Conservation (phyloP, 2,888 invertebrate genomes). For the Siphlonurus alternatus region DNA sequence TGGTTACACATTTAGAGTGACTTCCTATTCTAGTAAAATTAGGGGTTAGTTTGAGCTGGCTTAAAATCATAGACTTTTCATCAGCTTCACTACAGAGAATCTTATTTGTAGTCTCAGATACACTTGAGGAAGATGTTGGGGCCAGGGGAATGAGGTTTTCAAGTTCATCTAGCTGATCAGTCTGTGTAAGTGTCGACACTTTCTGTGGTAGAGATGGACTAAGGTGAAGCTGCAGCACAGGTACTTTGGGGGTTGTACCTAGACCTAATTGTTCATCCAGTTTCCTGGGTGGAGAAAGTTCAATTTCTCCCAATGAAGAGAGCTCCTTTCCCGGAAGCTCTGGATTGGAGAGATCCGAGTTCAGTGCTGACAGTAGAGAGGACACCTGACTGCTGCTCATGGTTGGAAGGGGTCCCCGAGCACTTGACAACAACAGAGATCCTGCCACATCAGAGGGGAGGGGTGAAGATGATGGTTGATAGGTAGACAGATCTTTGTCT, state of each 20-base stretch:
- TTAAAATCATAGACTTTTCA: neutral
- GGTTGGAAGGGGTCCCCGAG: slow-evolving; percentile 12
- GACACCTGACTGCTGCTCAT: slow-evolving; percentile 16
- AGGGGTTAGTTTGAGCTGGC: neutral
- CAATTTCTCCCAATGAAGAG: neutral
- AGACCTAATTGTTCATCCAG: neutral
- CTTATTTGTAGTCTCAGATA: neutral
- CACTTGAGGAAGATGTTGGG: neutral
- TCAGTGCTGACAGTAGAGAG: slow-evolving; percentile 14
- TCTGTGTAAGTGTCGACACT: slow-evolving; percentile 11
- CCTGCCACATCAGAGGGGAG: slow-evolving; percentile 6
- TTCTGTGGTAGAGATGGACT: slow-evolving; percentile 7
- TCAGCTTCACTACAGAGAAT: neutral
- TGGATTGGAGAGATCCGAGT: neutral
- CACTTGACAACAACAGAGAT: slow-evolving; percentile 7
- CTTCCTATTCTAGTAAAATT: neutral
- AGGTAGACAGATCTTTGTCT: slow-evolving; percentile 2
- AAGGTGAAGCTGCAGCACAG: neutral
- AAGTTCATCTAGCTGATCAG: slow-evolving; percentile 9
- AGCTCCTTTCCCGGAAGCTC: neutral
- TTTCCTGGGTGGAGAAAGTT: slow-evolving; percentile 1
- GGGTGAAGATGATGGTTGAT: slow-evolving; percentile 1
- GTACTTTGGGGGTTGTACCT: neutral
- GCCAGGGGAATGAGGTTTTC: neutral
- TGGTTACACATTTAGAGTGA: neutral